phyloP scores from a whole-genome alignment of 2,113 vertebrate species.

The Gnathonemus echidnorhynchus region DNA sequence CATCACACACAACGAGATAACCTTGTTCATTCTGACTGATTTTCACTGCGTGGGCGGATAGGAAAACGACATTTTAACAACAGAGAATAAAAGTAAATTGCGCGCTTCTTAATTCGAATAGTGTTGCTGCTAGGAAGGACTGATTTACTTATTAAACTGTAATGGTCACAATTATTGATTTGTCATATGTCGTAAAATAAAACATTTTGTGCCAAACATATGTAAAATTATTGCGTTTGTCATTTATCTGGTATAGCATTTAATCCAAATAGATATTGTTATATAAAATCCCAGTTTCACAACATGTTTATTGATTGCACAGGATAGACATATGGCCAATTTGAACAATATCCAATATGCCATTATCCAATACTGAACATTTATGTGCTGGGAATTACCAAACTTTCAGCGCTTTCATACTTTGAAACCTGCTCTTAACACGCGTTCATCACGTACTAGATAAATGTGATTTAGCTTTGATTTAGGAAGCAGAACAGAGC shows the following conservation, averaged over 20 bases:
- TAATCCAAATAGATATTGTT: neutral
- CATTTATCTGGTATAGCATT: neutral
- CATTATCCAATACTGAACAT: neutral
- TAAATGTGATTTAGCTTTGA: neutral
- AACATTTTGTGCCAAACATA: neutral
- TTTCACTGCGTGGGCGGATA: neutral
- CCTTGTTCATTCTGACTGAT: slow-evolving; percentile 31
- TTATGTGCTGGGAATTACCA: neutral
- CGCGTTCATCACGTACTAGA: neutral
- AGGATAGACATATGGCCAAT: neutral
- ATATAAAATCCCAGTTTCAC: neutral
- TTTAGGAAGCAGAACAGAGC: neutral
- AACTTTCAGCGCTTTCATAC: neutral
- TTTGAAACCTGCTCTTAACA: neutral
- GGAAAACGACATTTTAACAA: neutral
- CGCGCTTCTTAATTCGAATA: neutral
- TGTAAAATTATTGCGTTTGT: neutral
- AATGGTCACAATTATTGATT: neutral
- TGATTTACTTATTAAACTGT: neutral
- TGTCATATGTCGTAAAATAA: neutral
- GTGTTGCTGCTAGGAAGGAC: neutral
- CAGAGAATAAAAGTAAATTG: neutral
- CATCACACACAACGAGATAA: neutral
- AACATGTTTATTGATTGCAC: neutral
- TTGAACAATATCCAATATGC: neutral